Percentiles rank a stretch among this genome's conserved stretches.
phyloP scores from a whole-genome alignment of 2,113 vertebrate species.

The Mystacornis crossleyi region DNA sequence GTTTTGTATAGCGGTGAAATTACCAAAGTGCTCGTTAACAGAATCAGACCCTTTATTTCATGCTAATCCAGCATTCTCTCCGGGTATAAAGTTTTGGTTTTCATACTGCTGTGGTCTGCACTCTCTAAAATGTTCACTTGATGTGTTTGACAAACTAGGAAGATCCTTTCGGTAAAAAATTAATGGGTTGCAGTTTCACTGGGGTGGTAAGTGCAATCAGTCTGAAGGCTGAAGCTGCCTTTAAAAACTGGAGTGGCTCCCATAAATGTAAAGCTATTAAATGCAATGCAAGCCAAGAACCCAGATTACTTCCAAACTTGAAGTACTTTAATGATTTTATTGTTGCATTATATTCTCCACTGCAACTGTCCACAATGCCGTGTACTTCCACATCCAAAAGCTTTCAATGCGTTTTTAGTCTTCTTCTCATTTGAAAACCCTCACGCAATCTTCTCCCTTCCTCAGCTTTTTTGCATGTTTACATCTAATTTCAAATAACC shows the following conservation, averaged over 20 bases:
- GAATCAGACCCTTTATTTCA: neutral
- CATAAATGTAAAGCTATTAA: constrained; percentile 68
- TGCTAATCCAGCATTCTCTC: neutral
- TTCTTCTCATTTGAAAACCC: constrained; percentile 1
- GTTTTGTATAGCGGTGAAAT: neutral
- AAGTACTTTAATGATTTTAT: constrained; percentile 68
- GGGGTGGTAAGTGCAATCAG: constrained; percentile 64
- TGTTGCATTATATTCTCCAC: constrained; percentile 59
- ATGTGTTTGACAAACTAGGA: constrained; percentile 23
- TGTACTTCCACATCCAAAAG: constrained; percentile 42
- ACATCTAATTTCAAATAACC: constrained; percentile 19
- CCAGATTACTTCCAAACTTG: constrained; percentile 60
- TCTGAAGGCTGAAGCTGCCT: constrained; percentile 66
- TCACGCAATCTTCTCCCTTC: neutral
- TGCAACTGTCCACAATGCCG: constrained; percentile 59
- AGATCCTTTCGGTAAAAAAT: constrained; percentile 53
- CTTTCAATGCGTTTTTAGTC: constrained; percentile 50
- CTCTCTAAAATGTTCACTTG: constrained; percentile 36
- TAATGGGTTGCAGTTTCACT: constrained; percentile 44
- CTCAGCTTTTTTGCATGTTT: constrained; percentile 1
- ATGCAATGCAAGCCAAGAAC: constrained; percentile 57
- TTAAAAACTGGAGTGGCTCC: constrained; percentile 65
- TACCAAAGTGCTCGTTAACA: neutral
- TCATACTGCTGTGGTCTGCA: constrained; percentile 30
- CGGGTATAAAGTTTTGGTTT: constrained; percentile 23